A percentile compares a stretch with the other conserved stretches of the same genome.
phyloP scores from a whole-genome alignment of 2,888 invertebrate species.

The Nomada flava region DNA sequence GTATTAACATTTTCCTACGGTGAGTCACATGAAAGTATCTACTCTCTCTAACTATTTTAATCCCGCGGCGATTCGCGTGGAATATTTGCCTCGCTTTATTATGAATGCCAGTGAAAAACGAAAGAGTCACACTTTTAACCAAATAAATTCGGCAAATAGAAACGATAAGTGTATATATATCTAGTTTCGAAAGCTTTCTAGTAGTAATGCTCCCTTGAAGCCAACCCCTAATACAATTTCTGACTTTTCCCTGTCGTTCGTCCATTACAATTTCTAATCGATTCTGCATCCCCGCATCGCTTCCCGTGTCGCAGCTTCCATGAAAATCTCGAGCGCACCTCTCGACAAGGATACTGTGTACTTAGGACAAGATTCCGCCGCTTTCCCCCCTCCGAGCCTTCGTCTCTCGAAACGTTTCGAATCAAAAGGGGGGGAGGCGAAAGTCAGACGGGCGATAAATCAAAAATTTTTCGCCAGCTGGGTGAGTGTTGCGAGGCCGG shows the following conservation, averaged over 20 bases:
- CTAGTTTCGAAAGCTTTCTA: no score
- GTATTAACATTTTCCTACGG: background rate
- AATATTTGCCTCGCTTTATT: no score
- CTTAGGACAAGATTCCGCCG: conserved; percentile 57
- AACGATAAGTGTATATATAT: no score
- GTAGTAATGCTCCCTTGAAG: no score
- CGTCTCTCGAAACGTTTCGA: conserved; percentile 26
- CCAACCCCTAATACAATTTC: background rate
- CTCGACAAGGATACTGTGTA: conserved; percentile 53
- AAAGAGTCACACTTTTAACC: no score
- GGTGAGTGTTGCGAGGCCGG: conserved; percentile 52
- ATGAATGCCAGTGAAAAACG: no score
- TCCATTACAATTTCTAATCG: background rate
- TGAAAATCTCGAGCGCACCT: conserved; percentile 20
- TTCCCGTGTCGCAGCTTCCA: conserved; percentile 1
- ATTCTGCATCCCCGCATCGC: background rate
- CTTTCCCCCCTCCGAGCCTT: conserved; percentile 4
- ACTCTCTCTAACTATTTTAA: no score
- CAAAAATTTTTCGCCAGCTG: conserved; percentile 70
- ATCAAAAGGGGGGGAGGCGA: conserved; percentile 20
- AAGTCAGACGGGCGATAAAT: conserved; percentile 69
- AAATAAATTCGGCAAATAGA: no score
- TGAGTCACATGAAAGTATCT: background rate
- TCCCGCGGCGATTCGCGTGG: no score
- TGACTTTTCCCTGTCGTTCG: background rate